Percentiles rank a stretch among this genome's conserved stretches.
phyloP scores from a whole-genome alignment of 2,113 vertebrate species.

The Paedocypris sp. region DNA sequence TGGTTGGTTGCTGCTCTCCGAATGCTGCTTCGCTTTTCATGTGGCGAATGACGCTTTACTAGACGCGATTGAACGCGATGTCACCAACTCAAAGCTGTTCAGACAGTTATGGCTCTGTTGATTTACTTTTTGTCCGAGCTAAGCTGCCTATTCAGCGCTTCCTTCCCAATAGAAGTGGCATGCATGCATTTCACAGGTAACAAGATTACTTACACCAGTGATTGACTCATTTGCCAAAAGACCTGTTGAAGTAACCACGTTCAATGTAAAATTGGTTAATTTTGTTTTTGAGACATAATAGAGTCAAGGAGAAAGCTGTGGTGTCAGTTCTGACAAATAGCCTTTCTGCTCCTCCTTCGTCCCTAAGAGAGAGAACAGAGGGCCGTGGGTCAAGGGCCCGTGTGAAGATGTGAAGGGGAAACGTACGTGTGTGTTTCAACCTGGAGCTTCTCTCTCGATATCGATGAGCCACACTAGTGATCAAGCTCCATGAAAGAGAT shows the following conservation, averaged over 20 bases:
- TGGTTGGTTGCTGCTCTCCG: no score
- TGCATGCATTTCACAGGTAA: slow-evolving; percentile 94
- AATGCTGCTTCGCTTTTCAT: no score
- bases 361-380: slow-evolving; percentile 12
- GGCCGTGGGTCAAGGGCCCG: slow-evolving; percentile 7
- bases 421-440: neutral
- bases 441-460: slow-evolving; percentile 8
- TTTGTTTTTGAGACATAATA: slow-evolving; percentile 14
- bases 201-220: slow-evolving; percentile 82
- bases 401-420: neutral
- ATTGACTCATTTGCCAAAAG: slow-evolving; percentile 78
- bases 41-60: no score
- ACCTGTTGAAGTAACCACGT: slow-evolving; percentile 76
- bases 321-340: neutral
- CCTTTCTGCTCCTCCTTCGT: neutral
- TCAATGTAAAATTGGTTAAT: slow-evolving; percentile 53
- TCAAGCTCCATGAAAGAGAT: slow-evolving; percentile 9
- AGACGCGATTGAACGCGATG: neutral
- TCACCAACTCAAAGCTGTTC: neutral
- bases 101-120: neutral
- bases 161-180: slow-evolving; percentile 76
- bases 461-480: neutral
- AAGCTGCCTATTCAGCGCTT: slow-evolving; percentile 54
- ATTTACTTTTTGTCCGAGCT: slow-evolving; percentile 23
- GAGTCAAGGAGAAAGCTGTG: neutral